These are phyloP conservation scores for Eleutherodactylus coqui DNA, from an alignment of 2,797 vertebrate species.

Conservation along the genomic window DNA sequence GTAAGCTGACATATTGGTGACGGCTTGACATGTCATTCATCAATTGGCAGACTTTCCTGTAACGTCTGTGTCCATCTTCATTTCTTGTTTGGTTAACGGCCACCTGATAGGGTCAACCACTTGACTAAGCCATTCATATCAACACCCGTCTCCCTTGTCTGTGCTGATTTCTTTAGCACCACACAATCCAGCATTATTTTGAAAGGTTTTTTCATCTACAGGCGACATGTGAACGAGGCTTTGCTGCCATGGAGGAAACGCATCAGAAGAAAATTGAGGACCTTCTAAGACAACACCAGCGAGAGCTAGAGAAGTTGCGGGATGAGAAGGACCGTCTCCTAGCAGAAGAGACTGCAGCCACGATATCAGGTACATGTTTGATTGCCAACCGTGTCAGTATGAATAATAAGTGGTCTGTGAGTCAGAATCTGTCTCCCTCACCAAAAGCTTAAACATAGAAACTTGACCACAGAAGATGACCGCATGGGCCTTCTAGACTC, in stretches of 20 bases:
- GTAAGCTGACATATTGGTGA: neutral
- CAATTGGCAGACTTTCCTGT: neutral
- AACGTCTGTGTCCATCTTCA: neutral
- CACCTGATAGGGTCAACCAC: neutral
- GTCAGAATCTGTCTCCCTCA: neutral
- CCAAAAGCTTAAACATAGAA: too few relatives aligned
- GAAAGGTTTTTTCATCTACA: constrained; percentile 66
- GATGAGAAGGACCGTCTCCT: constrained; percentile 94
- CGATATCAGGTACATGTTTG: constrained; percentile 87
- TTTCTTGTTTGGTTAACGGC: neutral
- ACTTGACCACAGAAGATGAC: too few relatives aligned
- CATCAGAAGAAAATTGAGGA: constrained; percentile 96
- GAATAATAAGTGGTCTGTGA: neutral
- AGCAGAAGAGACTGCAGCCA: constrained; percentile 95
- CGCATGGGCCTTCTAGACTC: too few relatives aligned
- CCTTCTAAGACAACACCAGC: constrained; percentile 94
- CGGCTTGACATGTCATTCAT: neutral
- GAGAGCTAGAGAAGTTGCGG: constrained; percentile 92
- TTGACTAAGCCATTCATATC: neutral
- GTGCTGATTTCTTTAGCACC: neutral
- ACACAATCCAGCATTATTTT: neutral
- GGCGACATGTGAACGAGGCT: constrained; percentile 97
- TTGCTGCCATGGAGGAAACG: constrained; percentile 96
- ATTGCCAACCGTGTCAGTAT: neutral
- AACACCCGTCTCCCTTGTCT: neutral